Evolutionary conservation across 2,797 vertebrate genomes (phyloP), one percentile per base, ranked within the genome.

Genomic region (Falco columbarius): DNA sequence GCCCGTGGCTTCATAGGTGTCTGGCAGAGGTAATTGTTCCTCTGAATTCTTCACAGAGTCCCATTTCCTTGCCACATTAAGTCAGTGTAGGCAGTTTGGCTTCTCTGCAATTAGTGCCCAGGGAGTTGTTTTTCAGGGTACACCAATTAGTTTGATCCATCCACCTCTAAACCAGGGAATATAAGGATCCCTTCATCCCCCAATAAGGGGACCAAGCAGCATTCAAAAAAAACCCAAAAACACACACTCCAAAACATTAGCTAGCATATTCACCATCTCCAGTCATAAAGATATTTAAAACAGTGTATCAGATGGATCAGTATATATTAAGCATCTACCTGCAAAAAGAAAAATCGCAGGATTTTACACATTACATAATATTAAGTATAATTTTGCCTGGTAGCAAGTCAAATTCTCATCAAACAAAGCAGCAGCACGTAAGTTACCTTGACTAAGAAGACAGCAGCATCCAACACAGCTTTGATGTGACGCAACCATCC

Each of bases 401-500:
- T 7, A 77, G 36, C 8, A 65, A 72, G 71, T 22, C 26, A 84
- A 47, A 5, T 30, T 59, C 19, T 12, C 36, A 61, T 63, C 24
- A 70, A 68, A 83, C 10, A 20, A 74, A 59, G 40, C 9, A 76
- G 13, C 19, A 68, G 46, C 27, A 66, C 24, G 8, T 29, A 67
- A 63, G 49, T 97, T 98, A 99, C 99, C 98, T 98, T 99, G 70
- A 98, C 96, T 47, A 99, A 98, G 94, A 99, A 99, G 93, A 99
- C 98, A 23, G 99, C 99, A 74, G 99, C 99, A 51, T 99, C 99
- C 95, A 99, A 90, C 15, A 99, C 93, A 46, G 99, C 98, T 97
- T 99, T 99, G 96, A 99, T 98, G 72, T 99, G 99, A 52, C 99
- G 98, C 75, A 99, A 97, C 99, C 99, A 99, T 77, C 99, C 99